Base-by-base conservation (phyloP, 92 coral and sea anemone genomes). In the Pocillopora grandis region DNA sequence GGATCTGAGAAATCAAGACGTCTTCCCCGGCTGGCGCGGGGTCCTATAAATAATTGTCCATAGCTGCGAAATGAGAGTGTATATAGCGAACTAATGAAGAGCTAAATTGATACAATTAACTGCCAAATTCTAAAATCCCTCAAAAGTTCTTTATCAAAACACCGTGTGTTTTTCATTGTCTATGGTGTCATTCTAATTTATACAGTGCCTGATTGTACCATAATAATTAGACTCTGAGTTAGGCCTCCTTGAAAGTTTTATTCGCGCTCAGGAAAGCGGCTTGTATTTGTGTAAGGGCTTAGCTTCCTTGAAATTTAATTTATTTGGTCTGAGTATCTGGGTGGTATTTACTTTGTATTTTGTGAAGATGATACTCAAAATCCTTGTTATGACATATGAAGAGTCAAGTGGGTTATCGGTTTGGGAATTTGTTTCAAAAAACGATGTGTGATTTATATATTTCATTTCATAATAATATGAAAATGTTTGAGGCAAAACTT, bases 11-110 rank as follows among this genome's bases (percentile, higher is more conserved):
- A 70, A 19, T 18, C 68, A 8, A 19, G 5, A 5, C 27, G 10
- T 63, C 68, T 18, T 63, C 48, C 74, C 75, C 75, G 75, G 21
- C 75, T 20, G 75, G 75, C 42, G 42, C 75, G 75, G 75, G 75
- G 57, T 36, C 14, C 3, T 7, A 10, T 9, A 33, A 48, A 6
- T 68, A 52, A 70, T 5, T 36, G 49, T 14, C 42, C 19, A 33
- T 66, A 66, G 2, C 12, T 66, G 31, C 2, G 35, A 10, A 3
- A 17, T 12, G 7, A 23, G 36, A 49, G 18, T 70, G 75, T 70
- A 37, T 19, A 70, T 35, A 35, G 57, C 75, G 17, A 15, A 15
- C 23, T 70, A 70, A 70, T 37, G 57, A 37, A 35, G 75, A 18
- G 75, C 10, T 70, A 70, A 70, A 70, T 37, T 37, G 75, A 37